A percentile compares a stretch with the other conserved stretches of the same genome.
phyloP scores from a whole-genome alignment of 2,888 invertebrate genomes.

The Argynnis bischoffii region DNA sequence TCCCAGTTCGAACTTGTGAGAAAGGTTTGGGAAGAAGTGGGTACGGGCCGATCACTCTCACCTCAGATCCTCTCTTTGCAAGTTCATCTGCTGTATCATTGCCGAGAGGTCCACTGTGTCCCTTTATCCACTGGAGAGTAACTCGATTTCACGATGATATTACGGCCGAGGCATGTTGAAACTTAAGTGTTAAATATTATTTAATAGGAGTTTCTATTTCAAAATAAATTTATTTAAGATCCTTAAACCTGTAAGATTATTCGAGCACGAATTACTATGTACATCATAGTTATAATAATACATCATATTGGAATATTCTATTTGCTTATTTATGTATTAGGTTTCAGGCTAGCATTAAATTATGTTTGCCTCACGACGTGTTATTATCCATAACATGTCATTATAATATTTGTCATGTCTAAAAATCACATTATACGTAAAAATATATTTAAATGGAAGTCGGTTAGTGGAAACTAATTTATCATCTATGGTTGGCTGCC shows the following conservation, averaged over 20 bases:
- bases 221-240: not conserved
- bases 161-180: no score
- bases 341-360: not conserved
- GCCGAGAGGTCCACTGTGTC: no score
- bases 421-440: slow-evolving; percentile 20
- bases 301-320: no score
- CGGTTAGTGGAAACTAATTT: slow-evolving; percentile 46
- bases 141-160: no score
- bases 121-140: no score
- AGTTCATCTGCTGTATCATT: no score
- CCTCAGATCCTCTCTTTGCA: no score
- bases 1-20: no score
- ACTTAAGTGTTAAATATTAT: not conserved
- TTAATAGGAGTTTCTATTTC: not conserved
- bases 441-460: slow-evolving; percentile 28
- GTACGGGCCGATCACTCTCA: no score
- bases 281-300: no score
- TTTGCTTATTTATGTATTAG: not conserved
- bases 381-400: not conserved
- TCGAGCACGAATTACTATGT: not conserved
- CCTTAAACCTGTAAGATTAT: not conserved
- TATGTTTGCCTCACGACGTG: not conserved
- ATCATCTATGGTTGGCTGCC: slow-evolving; percentile 59
- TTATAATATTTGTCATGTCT: slow-evolving; percentile 11
- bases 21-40: no score